Percentiles rank a stretch among this genome's conserved stretches.
Conservation (phyloP, 2,888 invertebrate species). For the Protonemura montana region DNA sequence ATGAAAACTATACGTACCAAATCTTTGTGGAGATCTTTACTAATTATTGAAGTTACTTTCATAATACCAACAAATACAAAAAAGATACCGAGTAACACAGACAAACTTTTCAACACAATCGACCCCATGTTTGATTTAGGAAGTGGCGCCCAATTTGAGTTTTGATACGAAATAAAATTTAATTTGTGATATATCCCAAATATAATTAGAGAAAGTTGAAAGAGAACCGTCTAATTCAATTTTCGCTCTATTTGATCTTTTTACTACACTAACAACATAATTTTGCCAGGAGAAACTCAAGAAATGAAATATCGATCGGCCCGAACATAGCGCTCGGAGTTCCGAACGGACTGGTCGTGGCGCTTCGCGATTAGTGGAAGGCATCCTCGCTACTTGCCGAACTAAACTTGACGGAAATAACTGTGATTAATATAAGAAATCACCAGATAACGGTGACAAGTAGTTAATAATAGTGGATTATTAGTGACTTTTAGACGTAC, state of each 20-base stretch:
- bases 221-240: too few species aligned
- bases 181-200: neutral
- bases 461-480: slow-evolving; percentile 18
- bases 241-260: neutral
- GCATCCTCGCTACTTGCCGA: slow-evolving; percentile 21
- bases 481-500: slow-evolving; percentile 43
- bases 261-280: neutral
- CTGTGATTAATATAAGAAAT: slow-evolving; percentile 25
- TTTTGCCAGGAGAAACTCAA: neutral
- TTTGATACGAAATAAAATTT: neutral
- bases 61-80: slow-evolving; percentile 94
- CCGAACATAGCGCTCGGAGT: slow-evolving; percentile 8
- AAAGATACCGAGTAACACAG: slow-evolving; percentile 89
- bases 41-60: slow-evolving; percentile 89
- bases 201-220: too few species aligned
- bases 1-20: slow-evolving; percentile 72
- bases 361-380: neutral
- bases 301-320: slow-evolving; percentile 10
- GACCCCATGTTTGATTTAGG: slow-evolving; percentile 64
- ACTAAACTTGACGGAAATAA: slow-evolving; percentile 23
- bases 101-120: slow-evolving; percentile 89
- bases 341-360: neutral
- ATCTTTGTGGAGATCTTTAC: slow-evolving; percentile 95
- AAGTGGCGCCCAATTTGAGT: slow-evolving; percentile 34
- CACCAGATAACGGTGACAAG: slow-evolving; percentile 22